Evolutionary conservation across 2,888 invertebrate genomes (phyloP).

Genomic region (Luperina nickerlii): DNA sequence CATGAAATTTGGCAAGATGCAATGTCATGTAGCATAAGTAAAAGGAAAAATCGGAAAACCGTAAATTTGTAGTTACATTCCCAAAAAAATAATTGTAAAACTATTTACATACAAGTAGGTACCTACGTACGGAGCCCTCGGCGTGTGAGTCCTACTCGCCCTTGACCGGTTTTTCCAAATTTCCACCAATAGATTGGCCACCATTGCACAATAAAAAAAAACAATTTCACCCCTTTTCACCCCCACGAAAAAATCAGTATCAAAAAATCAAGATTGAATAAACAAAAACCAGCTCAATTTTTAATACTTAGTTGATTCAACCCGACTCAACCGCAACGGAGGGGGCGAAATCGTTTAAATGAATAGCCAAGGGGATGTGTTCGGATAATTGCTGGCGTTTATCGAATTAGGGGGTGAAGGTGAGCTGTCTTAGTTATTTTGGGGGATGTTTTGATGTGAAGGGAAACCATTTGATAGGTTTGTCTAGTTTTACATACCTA

Average conservation of each 20-base stretch:
- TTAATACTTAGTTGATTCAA: slow-evolving; percentile 50
- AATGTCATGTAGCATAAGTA: too few relatives aligned
- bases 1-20: too few relatives aligned
- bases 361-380: slow-evolving; percentile 56
- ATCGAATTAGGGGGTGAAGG: slow-evolving; percentile 67
- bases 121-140: too few relatives aligned
- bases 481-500: not conserved
- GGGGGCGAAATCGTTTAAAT: slow-evolving; percentile 63
- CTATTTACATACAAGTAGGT: too few relatives aligned
- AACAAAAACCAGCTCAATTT: slow-evolving; percentile 37
- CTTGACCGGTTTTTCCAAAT: not conserved
- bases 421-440: slow-evolving; percentile 39
- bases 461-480: not conserved
- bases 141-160: too few relatives aligned
- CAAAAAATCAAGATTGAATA: slow-evolving; percentile 51
- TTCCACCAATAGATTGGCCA: not conserved
- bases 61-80: too few relatives aligned
- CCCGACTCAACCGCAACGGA: slow-evolving; percentile 51
- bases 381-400: slow-evolving; percentile 70
- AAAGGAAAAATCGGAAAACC: too few relatives aligned
- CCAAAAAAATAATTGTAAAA: too few relatives aligned
- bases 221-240: slow-evolving; percentile 9
- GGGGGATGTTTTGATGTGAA: slow-evolving; percentile 27
- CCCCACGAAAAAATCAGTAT: slow-evolving; percentile 26
- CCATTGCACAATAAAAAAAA: not conserved